Conservation (phyloP, 1,140 invertebrate species). For the Drosophila pallidifrons region DNA sequence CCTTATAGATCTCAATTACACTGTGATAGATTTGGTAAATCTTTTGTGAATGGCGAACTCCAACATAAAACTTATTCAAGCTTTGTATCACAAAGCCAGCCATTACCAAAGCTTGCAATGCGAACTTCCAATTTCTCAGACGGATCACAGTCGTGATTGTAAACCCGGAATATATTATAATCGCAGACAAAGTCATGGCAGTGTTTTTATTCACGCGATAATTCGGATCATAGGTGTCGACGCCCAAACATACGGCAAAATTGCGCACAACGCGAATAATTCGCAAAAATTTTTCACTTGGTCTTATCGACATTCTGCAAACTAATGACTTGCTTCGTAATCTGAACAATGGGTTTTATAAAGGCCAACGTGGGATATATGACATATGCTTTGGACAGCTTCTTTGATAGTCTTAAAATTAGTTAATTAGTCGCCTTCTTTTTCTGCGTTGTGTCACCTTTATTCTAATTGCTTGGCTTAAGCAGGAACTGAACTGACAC, state of each 20-base stretch:
- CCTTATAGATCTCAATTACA: constrained; percentile 9
- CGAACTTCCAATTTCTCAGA: constrained; percentile 40
- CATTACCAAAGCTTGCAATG: constrained; percentile 46
- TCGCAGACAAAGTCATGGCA: background rate
- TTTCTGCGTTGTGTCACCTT: too few relatives aligned
- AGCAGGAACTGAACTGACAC: too few relatives aligned
- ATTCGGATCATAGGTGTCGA: constrained; percentile 41
- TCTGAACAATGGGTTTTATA: too few relatives aligned
- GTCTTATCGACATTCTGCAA: too few relatives aligned
- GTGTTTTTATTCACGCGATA: constrained; percentile 50
- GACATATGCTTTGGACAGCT: too few relatives aligned
- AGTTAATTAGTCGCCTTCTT: too few relatives aligned
- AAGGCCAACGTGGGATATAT: too few relatives aligned
- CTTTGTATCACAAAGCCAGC: constrained; percentile 47
- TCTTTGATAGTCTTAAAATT: too few relatives aligned
- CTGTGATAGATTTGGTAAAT: constrained; percentile 1
- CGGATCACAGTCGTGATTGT: constrained; percentile 35
- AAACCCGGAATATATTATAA: constrained; percentile 33
- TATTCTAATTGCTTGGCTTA: too few relatives aligned
- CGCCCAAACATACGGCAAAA: constrained; percentile 30
- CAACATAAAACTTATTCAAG: constrained; percentile 37
- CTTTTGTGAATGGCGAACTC: background rate
- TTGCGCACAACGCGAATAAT: constrained; percentile 41
- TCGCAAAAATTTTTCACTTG: too few relatives aligned
- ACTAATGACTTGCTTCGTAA: too few relatives aligned